phyloP scores from a whole-genome alignment of 2,888 invertebrate genomes.

The Meliscaeva auricollis region DNA sequence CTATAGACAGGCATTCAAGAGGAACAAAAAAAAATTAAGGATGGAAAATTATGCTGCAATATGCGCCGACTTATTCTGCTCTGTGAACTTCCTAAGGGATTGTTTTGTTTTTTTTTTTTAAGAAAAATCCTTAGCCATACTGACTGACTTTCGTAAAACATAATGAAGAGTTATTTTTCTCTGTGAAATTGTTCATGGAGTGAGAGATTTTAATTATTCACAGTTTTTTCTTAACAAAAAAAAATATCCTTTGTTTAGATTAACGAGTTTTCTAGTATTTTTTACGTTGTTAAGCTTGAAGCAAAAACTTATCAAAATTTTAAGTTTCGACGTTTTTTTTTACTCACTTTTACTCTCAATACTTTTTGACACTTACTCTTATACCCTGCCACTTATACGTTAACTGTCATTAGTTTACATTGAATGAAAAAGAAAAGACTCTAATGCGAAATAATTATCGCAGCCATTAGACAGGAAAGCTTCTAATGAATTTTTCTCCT shows the following conservation, averaged over 20 bases:
- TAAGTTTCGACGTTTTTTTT: neutral
- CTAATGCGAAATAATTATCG: constrained; percentile 32
- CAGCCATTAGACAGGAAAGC: constrained; percentile 24
- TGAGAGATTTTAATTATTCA: constrained; percentile 15
- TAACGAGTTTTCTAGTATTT: neutral
- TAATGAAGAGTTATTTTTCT: neutral
- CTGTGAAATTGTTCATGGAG: neutral
- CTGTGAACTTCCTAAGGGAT: no score
- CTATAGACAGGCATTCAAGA: no score
- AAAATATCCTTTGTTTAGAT: neutral
- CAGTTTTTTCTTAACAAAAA: constrained; percentile 5
- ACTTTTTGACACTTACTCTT: neutral
- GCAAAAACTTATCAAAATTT: neutral
- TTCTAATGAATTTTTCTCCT: constrained; percentile 14
- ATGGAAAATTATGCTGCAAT: no score
- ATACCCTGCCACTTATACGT: constrained; percentile 3
- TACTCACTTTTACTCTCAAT: neutral
- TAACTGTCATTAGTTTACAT: constrained; percentile 28
- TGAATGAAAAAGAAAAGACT: constrained; percentile 4
- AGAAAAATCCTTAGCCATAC: neutral
- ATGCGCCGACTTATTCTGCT: no score
- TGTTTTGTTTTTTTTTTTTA: neutral
- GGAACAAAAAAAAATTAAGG: neutral
- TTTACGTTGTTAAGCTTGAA: neutral
- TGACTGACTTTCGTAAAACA: constrained; percentile 11